Evolutionary conservation across 2,888 invertebrate genomes (phyloP), one percentile per base, ranked within the genome.

Genomic region (Cosmorhoe ocellata): DNA sequence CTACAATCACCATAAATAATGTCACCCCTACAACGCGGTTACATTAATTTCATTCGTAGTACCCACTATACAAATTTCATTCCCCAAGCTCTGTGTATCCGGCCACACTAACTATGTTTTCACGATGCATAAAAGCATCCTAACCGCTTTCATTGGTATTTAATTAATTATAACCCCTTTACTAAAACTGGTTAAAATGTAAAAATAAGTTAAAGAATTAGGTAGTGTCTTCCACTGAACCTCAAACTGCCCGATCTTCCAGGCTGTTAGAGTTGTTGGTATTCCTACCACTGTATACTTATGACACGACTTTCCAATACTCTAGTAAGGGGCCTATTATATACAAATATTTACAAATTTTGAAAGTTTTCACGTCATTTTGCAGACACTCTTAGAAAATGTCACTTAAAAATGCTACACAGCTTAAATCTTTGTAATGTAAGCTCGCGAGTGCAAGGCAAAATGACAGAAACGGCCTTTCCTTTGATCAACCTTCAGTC

Each of bases 41-140:
- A 52, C 56, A 62, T 54, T n/a, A n/a, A n/a, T n/a, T 56, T 38
- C 33, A 39, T 38, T 49, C n/a, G n/a, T n/a, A n/a, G n/a, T n/a
- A n/a, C n/a, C n/a, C n/a, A n/a, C n/a, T n/a, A n/a, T n/a, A n/a
- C 36, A 44, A 33, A 14, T 27, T 57, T 51, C 10, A 54, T 47
- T 65, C 59, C 58, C 52, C 54, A 59, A 59, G 59, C 62, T 48
- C 51, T 60, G 58, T 59, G 24, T 28, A 67, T 65, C 79, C 76
- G 65, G 74, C 71, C 76, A 74, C 78, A 78, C 74, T 71, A 75
- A 74, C 73, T 67, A 66, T 70, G 69, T 62, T 66, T 63, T 41
- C 65, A 61, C 64, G 79, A 84, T 81, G 82, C 84, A 61, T 74
- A 65, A 71, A 72, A 67, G 74, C 86, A 82, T 74, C 74, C 73